These are phyloP conservation scores for Mallotus villosus DNA, from an alignment of 2,797 vertebrate genomes.

Conservation along the genomic window DNA sequence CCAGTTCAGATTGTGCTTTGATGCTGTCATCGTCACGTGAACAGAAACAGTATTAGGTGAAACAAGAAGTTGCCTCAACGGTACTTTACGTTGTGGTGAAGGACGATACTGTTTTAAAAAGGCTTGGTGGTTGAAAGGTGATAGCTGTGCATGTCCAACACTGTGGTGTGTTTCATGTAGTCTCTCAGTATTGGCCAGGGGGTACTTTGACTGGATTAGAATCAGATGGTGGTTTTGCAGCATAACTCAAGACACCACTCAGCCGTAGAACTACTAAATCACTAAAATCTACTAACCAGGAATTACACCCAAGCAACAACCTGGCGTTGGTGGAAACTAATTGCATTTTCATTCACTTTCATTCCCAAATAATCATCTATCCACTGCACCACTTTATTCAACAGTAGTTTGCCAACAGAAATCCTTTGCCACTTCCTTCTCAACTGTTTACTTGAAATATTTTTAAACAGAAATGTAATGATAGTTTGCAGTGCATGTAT, in stretches of 20 bases:
- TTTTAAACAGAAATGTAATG: not conserved
- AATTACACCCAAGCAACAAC: constrained; percentile 28
- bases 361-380: constrained; percentile 1
- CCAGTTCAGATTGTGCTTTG: no score
- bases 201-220: constrained; percentile 6
- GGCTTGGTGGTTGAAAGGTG: not conserved
- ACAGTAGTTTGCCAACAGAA: not conserved
- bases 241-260: constrained; percentile 7
- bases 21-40: not conserved
- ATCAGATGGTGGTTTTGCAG: constrained; percentile 5
- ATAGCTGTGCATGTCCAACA: not conserved
- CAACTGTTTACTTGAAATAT: not conserved
- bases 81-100: not conserved
- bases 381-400: not conserved
- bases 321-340: constrained; percentile 6
- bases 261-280: constrained; percentile 3
- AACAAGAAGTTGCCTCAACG: not conserved
- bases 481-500: not conserved
- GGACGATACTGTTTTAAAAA: not conserved
- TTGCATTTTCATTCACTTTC: not conserved
- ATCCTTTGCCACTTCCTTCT: not conserved
- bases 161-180: not conserved
- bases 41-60: not conserved
- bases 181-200: constrained; percentile 9
- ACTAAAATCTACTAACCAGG: constrained; percentile 49